phyloP scores from a whole-genome alignment of 2,113 vertebrate genomes.

The Atrichornis clamosus region DNA sequence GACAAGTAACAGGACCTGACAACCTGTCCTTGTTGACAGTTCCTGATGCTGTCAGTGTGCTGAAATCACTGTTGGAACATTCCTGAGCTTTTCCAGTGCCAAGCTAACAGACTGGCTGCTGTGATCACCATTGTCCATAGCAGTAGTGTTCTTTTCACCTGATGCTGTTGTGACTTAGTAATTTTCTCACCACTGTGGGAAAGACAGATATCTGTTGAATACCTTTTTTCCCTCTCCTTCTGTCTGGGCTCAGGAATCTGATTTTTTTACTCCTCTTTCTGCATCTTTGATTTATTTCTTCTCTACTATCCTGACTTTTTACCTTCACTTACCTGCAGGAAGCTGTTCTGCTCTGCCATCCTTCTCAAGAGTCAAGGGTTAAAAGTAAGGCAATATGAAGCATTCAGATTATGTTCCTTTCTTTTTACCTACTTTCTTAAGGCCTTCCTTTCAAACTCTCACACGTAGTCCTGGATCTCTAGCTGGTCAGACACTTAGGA shows the following conservation, averaged over 20 bases:
- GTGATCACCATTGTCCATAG: background rate
- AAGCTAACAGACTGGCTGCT: background rate
- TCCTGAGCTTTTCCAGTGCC: background rate
- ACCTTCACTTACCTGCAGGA: background rate
- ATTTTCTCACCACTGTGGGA: background rate
- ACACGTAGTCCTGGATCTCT: background rate
- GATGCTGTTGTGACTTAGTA: background rate
- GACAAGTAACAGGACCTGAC: background rate
- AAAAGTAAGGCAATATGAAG: background rate
- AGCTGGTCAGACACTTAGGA: background rate
- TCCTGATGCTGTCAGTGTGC: background rate
- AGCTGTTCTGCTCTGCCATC: background rate
- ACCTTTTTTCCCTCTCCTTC: background rate
- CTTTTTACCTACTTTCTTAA: background rate
- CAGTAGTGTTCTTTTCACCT: background rate
- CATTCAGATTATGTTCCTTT: background rate
- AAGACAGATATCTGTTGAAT: background rate
- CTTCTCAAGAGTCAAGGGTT: background rate
- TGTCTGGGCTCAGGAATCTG: background rate
- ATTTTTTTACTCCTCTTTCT: background rate
- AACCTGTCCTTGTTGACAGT: background rate
- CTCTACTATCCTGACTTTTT: background rate
- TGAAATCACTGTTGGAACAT: background rate
- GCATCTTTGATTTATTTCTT: background rate
- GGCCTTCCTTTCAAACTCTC: background rate